Base-by-base conservation (phyloP, 2,797 vertebrate genomes). In the Masticophis lateralis region DNA sequence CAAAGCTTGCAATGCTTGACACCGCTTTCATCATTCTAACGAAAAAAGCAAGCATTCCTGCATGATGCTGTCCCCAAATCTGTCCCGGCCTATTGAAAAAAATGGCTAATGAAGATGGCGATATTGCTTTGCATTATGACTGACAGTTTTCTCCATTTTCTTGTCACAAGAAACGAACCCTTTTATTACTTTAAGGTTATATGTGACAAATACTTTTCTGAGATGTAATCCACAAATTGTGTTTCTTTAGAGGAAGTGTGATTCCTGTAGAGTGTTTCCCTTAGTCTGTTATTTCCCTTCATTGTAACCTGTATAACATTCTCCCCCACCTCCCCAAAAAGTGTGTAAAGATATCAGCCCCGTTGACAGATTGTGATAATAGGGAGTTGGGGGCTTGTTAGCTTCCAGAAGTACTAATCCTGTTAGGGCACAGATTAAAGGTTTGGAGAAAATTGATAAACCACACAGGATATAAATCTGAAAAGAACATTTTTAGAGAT, bases 341-440 rank as follows among this genome's bases (percentile, higher is more conserved):
- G 60, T 91, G 60, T 94, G 86, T 89, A 88, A 95, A 90, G 92
- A 92, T 96, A 96, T 87, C 91, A 93, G 57, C 27, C 87, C n/a
- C 2, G 55, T 95, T 96, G 92, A 94, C 95, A 94, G 55, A 89
- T 94, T 93, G 83, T 0, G 8, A 92, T 96, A 95, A 91, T 94
- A 95, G 93, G 59, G 57, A 89, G 96, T 94, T 96, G 93, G 93
- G 94, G 94, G 69, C 32, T 93, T 92, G 86, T 96, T 96, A 96
- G 94, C 91, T 92, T 94, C 60, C 93, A 86, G 91, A 89, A 92
- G 94, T 94, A 91, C 69, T 96, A 94, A 96, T 95, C 94, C 92
- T 94, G 83, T 96, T 96, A 95, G 25, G 88, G 83, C 83, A 95
- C 94, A 95, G 83, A 94, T 95, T 94, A 95, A 94, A 94, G 91